Base-by-base conservation (phyloP, 2,888 invertebrate species). In the Polyploca ridens region DNA sequence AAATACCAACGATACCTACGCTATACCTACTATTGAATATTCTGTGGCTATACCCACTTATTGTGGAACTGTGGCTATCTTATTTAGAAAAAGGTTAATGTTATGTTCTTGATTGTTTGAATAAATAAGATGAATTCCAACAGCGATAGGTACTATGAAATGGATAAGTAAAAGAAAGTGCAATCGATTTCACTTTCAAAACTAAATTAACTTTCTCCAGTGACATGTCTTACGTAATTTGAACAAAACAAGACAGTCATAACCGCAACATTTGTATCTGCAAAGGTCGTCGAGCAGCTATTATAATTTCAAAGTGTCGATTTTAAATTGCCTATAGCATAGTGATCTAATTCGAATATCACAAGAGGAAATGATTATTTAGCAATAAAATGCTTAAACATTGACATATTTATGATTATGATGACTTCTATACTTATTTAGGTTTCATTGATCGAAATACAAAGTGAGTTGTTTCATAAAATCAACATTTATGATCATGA, bases 101-200 rank as follows among this genome's bases (percentile, higher is more conserved):
- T 19, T 54, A 19, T 54, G 19, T 3, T 54, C 11, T 35, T n/a
- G 13, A 10, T 60, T 35, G 59, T 38, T 60, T 60, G 14, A 60
- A 60, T 60, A 60, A 38, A 38, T 16, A 33, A 2, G n/a, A 38
- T 33, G 38, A 35, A 38, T 35, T 82, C 82, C 79, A 81, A 85
- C 77, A 80, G 80, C 83, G 79, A 85, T 27, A 27, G n/a, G n/a
- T 38, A 87, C 84, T 91, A 87, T 89, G 85, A 91, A 90, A 90
- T 88, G 87, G 87, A 87, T 89, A 91, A 92, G 90, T 90, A 86
- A 92, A 94, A 90, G 93, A 94, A 93, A 91, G 91, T 91, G 88
- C 89, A 93, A 93, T 94, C 92, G 93, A 94, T 94, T 94, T 94
- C 93, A 92, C 94, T 93, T 94, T 93, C 93, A 94, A 93, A 93